Evolutionary conservation across 2,797 vertebrate genomes (phyloP).

Genomic region (Heliangelus exortis): DNA sequence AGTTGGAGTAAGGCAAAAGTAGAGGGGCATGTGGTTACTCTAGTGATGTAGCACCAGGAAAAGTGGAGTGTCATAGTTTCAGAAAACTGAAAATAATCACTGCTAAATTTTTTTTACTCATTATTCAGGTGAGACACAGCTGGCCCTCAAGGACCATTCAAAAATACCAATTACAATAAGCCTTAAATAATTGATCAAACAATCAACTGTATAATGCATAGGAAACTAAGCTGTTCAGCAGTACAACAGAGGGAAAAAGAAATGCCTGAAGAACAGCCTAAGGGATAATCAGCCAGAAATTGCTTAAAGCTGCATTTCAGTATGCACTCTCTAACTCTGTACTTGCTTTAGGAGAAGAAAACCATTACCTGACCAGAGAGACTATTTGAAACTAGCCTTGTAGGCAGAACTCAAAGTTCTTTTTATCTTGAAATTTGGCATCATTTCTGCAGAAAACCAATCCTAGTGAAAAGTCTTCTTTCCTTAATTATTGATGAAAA

Average conservation of each 20-base stretch:
- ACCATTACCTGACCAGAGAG: not conserved
- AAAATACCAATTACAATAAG: not conserved
- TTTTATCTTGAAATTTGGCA: not conserved
- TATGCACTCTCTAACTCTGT: not conserved
- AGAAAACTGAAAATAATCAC: not conserved
- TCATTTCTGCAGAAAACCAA: not conserved
- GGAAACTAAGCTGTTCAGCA: not conserved
- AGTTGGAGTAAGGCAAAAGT: not conserved
- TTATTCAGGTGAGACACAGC: not conserved
- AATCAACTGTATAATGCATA: not conserved
- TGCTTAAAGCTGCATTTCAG: not conserved
- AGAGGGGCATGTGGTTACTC: rapidly evolving
- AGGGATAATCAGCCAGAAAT: not conserved
- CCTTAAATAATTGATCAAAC: not conserved
- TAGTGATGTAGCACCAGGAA: not conserved
- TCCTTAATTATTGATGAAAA: not conserved
- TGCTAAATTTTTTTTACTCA: not conserved
- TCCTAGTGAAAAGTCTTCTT: not conserved
- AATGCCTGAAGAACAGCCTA: not conserved
- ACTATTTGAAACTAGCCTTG: not conserved
- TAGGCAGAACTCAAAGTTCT: not conserved
- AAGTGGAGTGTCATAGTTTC: not conserved
- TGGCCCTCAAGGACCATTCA: not conserved
- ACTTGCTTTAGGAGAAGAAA: not conserved
- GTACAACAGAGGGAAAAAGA: not conserved